These are phyloP conservation scores for Epinephelus cyanopodus DNA, from an alignment of 2,113 vertebrate species.

Conservation along the genomic window DNA sequence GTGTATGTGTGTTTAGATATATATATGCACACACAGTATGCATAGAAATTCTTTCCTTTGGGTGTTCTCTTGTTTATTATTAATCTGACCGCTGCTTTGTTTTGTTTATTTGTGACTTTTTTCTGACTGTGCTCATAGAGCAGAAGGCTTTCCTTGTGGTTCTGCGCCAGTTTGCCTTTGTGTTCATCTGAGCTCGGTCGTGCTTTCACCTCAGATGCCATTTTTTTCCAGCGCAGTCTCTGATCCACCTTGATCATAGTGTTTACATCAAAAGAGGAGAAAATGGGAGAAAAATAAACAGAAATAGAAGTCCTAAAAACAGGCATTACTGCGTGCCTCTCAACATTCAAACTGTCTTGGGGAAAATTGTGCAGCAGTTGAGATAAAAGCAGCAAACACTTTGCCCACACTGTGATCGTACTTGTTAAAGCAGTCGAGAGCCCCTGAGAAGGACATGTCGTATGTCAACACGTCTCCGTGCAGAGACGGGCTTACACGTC, in stretches of 20 bases:
- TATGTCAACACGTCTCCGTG: not conserved
- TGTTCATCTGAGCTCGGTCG: not conserved
- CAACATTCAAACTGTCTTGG: not conserved
- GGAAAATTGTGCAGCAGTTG: not conserved
- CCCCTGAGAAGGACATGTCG: not conserved
- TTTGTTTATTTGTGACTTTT: not conserved
- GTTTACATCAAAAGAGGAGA: constrained; percentile 24
- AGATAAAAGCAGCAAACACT: not conserved
- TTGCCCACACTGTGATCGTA: not conserved
- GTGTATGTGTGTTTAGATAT: not conserved
- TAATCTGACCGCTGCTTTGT: not conserved
- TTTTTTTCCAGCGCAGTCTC: constrained; percentile 1
- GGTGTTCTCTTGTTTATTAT: not conserved
- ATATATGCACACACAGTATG: not conserved
- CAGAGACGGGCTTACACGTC: not conserved
- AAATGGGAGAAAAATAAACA: constrained; percentile 8
- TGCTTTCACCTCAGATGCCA: not conserved
- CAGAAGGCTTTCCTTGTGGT: not conserved
- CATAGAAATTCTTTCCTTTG: not conserved
- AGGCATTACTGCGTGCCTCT: not conserved
- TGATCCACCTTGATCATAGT: constrained; percentile 34
- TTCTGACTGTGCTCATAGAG: not conserved
- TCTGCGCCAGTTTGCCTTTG: not conserved
- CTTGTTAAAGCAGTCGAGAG: not conserved
- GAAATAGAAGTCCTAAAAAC: constrained; percentile 13